Conservation (phyloP, 2,888 invertebrate genomes). For the Trissonchulus latispiculum region DNA sequence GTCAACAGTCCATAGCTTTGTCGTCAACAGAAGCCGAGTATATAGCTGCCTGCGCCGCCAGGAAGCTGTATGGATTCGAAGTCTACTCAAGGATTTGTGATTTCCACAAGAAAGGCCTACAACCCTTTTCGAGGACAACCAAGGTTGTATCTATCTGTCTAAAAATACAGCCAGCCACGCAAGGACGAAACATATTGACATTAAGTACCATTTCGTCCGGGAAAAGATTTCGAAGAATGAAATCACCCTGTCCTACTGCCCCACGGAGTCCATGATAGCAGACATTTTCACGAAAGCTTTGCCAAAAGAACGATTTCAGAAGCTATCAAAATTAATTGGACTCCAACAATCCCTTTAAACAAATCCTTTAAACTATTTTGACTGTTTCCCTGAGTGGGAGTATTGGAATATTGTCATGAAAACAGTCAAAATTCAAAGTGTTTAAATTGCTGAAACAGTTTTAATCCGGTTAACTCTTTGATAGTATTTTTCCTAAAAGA, state of each 20-base stretch:
- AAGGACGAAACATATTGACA: conserved; percentile 2
- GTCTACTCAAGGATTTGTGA: conserved; percentile 15
- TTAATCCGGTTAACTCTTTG: too few species aligned
- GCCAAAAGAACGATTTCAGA: too few species aligned
- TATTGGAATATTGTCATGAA: too few species aligned
- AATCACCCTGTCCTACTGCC: neutral
- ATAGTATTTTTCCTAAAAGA: too few species aligned
- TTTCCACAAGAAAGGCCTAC: neutral
- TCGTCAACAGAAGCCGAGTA: conserved; percentile 43
- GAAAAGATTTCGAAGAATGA: neutral
- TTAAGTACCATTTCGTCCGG: conserved; percentile 7
- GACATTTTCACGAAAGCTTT: conserved; percentile 14
- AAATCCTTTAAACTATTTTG: too few species aligned
- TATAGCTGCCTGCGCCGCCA: conserved; percentile 32
- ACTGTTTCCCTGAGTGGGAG: too few species aligned
- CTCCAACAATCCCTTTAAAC: too few species aligned
- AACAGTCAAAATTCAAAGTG: too few species aligned
- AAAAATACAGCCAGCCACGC: neutral
- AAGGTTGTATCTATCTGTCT: neutral
- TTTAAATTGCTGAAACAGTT: too few species aligned
- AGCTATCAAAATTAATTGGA: too few species aligned
- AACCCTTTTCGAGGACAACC: neutral
- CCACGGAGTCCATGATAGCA: neutral
- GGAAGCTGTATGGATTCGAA: conserved; percentile 27
- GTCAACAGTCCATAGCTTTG: conserved; percentile 36